phyloP scores from a whole-genome alignment of 2,888 invertebrate genomes.

The Deroplatys truncata region DNA sequence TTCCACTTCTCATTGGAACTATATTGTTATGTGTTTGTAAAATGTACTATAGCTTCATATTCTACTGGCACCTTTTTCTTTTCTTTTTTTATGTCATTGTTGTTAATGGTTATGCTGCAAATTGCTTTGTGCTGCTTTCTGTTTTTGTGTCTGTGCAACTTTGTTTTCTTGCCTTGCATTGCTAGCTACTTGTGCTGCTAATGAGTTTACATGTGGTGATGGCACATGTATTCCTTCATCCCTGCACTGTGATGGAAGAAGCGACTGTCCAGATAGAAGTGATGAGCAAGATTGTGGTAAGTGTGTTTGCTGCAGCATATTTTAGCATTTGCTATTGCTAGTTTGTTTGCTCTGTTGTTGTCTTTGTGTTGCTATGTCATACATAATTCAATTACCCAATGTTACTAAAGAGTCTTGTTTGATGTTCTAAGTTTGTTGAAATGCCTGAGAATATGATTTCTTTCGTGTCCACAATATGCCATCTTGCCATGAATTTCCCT shows the following conservation, averaged over 20 bases:
- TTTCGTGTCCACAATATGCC: not conserved
- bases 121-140: not conserved
- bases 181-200: conserved; percentile 23
- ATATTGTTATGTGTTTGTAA: too few species aligned
- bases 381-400: not conserved
- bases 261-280: conserved; percentile 55
- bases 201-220: conserved; percentile 53
- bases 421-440: not conserved
- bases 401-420: not conserved
- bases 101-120: not conserved
- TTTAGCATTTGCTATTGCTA: not conserved
- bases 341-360: not conserved
- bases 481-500: too few species aligned
- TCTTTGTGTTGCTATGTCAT: not conserved
- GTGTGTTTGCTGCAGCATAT: conserved; percentile 30
- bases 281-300: conserved; percentile 57
- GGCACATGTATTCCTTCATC: conserved; percentile 49
- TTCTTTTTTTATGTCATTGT: not conserved
- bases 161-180: conserved; percentile 4
- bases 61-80: not conserved
- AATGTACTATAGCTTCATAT: too few species aligned
- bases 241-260: conserved; percentile 50
- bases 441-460: not conserved
- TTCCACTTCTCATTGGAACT: too few species aligned
- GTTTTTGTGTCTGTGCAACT: not conserved